Conservation (phyloP, 2,797 vertebrate genomes). For the Sebastes oblongus region DNA sequence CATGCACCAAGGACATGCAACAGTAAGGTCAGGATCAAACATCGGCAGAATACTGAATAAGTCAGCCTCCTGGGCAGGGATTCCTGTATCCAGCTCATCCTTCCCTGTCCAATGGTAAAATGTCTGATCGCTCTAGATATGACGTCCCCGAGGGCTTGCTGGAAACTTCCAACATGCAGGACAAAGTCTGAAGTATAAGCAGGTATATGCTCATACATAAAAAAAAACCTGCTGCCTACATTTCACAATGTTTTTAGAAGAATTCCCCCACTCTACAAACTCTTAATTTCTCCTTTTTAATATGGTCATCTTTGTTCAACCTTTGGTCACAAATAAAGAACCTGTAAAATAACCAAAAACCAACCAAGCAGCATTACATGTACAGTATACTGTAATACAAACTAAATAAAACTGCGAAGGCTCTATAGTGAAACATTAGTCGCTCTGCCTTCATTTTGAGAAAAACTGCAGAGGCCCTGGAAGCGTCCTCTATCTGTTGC, state of each 20-base stretch:
- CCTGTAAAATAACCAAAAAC: background rate
- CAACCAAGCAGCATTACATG: background rate
- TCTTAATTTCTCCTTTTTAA: background rate
- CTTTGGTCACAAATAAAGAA: background rate
- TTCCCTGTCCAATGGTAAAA: slow-evolving; percentile 42
- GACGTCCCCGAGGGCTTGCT: slow-evolving; percentile 19
- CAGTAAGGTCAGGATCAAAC: slow-evolving; percentile 81
- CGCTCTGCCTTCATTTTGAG: slow-evolving; percentile 21
- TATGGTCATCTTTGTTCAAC: background rate
- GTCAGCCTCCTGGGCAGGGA: slow-evolving; percentile 57
- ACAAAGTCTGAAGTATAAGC: background rate
- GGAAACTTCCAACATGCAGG: slow-evolving; percentile 36
- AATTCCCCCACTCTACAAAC: background rate
- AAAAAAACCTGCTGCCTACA: background rate
- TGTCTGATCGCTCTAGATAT: slow-evolving; percentile 54
- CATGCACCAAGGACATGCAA: slow-evolving; percentile 82
- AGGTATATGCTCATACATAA: background rate
- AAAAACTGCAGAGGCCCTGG: slow-evolving; percentile 7
- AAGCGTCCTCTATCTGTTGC: slow-evolving; percentile 48
- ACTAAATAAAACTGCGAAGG: background rate
- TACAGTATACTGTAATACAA: background rate
- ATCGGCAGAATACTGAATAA: slow-evolving; percentile 75
- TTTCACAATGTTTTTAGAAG: background rate
- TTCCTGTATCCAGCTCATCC: slow-evolving; percentile 59
- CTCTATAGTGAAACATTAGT: background rate